Conservation (phyloP, 2,888 invertebrate genomes). For the Diarsia rubi region DNA sequence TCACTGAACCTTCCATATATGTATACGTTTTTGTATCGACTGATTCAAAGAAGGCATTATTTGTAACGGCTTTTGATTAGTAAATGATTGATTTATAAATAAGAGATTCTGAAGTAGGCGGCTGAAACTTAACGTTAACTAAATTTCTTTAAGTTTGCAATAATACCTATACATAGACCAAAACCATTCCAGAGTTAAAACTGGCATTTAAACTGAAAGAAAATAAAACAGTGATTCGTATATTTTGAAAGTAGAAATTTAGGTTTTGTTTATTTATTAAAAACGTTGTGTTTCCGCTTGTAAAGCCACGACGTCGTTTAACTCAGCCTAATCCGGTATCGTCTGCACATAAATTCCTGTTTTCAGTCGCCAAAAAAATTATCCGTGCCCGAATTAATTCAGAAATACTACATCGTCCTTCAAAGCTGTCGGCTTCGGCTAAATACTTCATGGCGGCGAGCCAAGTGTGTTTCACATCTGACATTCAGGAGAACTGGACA, state of each 20-base stretch:
- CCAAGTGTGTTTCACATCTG: constrained; percentile 61
- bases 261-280: constrained; percentile 4
- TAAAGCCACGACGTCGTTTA: constrained; percentile 29
- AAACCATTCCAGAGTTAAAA: background rate
- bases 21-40: constrained; percentile 38
- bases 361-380: constrained; percentile 46
- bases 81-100: constrained; percentile 19
- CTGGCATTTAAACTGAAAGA: background rate
- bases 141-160: too few species aligned
- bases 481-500: constrained; percentile 52
- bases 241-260: constrained; percentile 13
- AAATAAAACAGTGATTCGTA: background rate
- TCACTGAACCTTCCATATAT: constrained; percentile 64
- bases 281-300: constrained; percentile 33
- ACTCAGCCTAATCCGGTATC: constrained; percentile 25
- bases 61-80: constrained; percentile 34
- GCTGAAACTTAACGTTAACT: background rate
- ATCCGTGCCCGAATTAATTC: constrained; percentile 48
- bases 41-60: constrained; percentile 38
- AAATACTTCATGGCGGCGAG: constrained; percentile 59
- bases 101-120: background rate
- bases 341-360: constrained; percentile 39
- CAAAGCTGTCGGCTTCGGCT: constrained; percentile 48
- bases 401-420: constrained; percentile 59
- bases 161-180: background rate